phyloP scores from a whole-genome alignment of 1,140 invertebrate genomes.

The Drosophila orena region DNA sequence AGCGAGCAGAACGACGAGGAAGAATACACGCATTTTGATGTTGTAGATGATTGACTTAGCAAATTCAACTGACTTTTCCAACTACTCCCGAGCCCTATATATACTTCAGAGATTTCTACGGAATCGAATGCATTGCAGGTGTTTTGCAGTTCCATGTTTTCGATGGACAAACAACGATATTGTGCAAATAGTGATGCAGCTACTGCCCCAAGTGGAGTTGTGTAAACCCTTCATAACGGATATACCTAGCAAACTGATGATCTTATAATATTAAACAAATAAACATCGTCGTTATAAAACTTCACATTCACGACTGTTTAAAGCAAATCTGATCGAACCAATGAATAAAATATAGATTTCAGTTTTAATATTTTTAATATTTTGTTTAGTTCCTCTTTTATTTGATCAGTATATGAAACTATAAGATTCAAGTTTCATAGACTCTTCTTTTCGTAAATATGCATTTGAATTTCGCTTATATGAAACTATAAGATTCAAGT shows the following conservation, averaged over 20 bases:
- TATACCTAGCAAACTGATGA: background rate
- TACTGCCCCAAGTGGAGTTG: conserved; percentile 11
- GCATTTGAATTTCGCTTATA: background rate
- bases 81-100: conserved; percentile 1
- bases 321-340: background rate
- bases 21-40: conserved; percentile 23
- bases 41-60: conserved; percentile 6
- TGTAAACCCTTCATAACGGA: conserved; percentile 1
- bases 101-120: background rate
- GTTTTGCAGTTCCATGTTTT: conserved; percentile 15
- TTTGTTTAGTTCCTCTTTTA: background rate
- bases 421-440: background rate
- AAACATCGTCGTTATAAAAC: too few species aligned
- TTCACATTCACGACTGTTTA: too few species aligned
- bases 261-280: too few species aligned
- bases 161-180: conserved; percentile 11
- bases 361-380: background rate
- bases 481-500: background rate
- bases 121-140: conserved; percentile 4
- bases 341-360: background rate
- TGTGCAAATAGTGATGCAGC: conserved; percentile 1
- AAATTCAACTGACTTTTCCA: conserved; percentile 14
- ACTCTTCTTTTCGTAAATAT: background rate
- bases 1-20: conserved; percentile 29
- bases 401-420: background rate